These are phyloP conservation scores for Sakesphorus luctuosus DNA, from an alignment of 2,113 vertebrate genomes.

Conservation along the genomic window DNA sequence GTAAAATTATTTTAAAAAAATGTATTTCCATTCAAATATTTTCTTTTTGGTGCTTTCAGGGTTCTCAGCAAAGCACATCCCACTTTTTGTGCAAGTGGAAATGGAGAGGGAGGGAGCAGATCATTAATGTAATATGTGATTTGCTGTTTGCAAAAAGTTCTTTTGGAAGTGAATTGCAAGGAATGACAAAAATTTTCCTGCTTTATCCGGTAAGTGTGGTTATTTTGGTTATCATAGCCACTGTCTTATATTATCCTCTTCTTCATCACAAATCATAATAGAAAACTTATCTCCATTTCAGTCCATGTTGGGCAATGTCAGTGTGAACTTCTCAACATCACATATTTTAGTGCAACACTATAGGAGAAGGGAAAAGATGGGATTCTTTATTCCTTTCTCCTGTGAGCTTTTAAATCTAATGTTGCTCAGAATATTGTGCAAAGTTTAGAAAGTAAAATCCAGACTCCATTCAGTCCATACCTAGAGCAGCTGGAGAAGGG, in stretches of 20 bases:
- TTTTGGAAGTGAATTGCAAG: neutral
- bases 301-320: neutral
- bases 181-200: neutral
- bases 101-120: neutral
- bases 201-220: neutral
- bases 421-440: neutral
- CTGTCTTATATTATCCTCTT: neutral
- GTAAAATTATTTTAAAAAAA: neutral
- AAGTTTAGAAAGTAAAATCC: neutral
- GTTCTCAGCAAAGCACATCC: neutral
- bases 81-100: neutral
- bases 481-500: neutral
- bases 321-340: neutral
- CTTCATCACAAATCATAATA: neutral
- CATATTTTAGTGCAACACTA: neutral
- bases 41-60: neutral
- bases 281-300: neutral
- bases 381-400: neutral
- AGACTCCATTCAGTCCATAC: neutral
- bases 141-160: neutral
- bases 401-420: accelerated
- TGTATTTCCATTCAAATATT: neutral
- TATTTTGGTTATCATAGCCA: neutral
- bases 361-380: neutral
- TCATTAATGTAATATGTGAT: neutral